Conservation (phyloP, 2,113 vertebrate species). For the Cacatua alba region DNA sequence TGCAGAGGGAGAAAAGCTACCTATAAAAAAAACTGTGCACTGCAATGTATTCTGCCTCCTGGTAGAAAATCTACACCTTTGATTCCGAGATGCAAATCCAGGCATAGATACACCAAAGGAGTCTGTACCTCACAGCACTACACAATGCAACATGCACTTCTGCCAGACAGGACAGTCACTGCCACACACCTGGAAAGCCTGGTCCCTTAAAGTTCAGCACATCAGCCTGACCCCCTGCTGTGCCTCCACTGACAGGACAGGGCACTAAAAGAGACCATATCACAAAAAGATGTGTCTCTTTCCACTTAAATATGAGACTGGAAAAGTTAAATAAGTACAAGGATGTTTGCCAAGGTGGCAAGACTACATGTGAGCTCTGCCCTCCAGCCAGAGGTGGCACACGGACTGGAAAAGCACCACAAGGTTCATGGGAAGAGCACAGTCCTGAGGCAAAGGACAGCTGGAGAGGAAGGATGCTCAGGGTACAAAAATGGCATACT, state of each 20-base stretch:
- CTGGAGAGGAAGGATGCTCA: fast-evolving
- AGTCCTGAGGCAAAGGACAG: background rate
- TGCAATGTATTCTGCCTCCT: background rate
- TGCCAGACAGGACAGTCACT: background rate
- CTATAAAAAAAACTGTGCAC: background rate
- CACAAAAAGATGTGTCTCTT: background rate
- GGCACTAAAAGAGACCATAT: background rate
- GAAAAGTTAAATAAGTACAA: background rate
- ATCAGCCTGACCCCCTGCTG: background rate
- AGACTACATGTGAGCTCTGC: fast-evolving
- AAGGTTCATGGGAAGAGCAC: background rate
- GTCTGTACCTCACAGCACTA: too few relatives aligned
- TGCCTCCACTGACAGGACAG: background rate
- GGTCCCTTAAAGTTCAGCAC: background rate
- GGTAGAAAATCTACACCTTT: background rate
- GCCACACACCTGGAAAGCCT: background rate
- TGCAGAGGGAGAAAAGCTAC: background rate
- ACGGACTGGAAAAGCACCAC: background rate
- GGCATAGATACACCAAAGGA: background rate
- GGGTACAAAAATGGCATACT: fast-evolving
- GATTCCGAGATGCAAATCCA: background rate
- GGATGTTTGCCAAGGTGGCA: background rate
- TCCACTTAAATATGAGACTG: background rate
- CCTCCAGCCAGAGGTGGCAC: background rate
- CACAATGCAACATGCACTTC: background rate